Conservation (phyloP, 23 tunicate genomes). For the Trididemnum clinides region DNA sequence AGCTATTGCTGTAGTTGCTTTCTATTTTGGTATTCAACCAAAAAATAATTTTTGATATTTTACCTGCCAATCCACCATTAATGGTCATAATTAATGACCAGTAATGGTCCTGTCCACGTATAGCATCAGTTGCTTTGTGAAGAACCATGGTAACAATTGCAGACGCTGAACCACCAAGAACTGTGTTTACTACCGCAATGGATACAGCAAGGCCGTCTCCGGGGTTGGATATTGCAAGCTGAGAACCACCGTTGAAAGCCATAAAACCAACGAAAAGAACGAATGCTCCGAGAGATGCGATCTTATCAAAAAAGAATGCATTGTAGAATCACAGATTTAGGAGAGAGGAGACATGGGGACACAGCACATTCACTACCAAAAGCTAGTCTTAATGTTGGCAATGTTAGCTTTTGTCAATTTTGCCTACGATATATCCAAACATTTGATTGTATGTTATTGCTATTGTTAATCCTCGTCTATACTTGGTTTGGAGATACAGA, state of each 20-base stretch:
- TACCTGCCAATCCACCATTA: slow-evolving; percentile 90
- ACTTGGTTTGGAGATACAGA: too few relatives aligned
- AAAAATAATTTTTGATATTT: too few relatives aligned
- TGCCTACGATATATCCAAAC: too few relatives aligned
- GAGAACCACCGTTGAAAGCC: slow-evolving; percentile 98
- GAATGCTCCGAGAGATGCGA: slow-evolving; percentile 80
- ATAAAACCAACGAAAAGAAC: slow-evolving; percentile 77
- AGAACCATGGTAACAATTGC: slow-evolving; percentile 59
- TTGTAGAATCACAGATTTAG: too few relatives aligned
- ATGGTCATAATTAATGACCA: slow-evolving; percentile 83
- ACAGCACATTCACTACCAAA: too few relatives aligned
- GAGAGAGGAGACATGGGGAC: too few relatives aligned
- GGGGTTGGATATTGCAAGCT: slow-evolving; percentile 53
- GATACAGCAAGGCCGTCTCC: slow-evolving; percentile 67
- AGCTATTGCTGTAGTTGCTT: too few relatives aligned
- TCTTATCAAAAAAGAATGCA: slow-evolving; percentile 22
- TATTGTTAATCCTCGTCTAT: too few relatives aligned
- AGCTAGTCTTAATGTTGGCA: too few relatives aligned
- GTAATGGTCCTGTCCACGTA: slow-evolving; percentile 72
- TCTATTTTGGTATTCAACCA: too few relatives aligned
- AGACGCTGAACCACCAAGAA: slow-evolving; percentile 66
- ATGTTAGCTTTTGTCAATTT: too few relatives aligned
- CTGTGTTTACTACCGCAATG: slow-evolving; percentile 71
- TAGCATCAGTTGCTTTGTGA: slow-evolving; percentile 38
- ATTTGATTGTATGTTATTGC: too few relatives aligned